Evolutionary conservation across 2,888 invertebrate genomes (phyloP).

Genomic region (Apotomis capreana): DNA sequence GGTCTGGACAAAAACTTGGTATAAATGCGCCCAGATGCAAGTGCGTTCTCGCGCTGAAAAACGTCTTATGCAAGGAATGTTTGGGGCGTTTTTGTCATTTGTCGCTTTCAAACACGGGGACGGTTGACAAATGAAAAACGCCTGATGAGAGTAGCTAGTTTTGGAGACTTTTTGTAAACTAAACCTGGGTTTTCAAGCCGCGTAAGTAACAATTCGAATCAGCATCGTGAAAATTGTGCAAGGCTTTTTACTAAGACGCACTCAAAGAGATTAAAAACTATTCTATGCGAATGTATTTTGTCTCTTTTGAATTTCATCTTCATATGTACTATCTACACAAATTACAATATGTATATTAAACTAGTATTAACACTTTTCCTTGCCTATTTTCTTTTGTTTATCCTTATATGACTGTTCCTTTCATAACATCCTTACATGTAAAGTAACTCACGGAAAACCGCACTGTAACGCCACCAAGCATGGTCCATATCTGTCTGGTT

Average conservation of each 20-base stretch:
- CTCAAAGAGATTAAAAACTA: not conserved
- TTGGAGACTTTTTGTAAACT: slow-evolving; percentile 12
- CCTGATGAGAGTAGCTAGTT: slow-evolving; percentile 33
- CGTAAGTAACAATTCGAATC: not conserved
- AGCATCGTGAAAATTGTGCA: not conserved
- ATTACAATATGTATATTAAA: not conserved
- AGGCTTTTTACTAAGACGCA: not conserved
- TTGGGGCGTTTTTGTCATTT: slow-evolving; percentile 33
- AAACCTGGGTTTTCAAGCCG: slow-evolving; percentile 15
- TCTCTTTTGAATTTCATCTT: not conserved
- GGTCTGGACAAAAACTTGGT: slow-evolving; percentile 40
- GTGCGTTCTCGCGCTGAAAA: slow-evolving; percentile 33
- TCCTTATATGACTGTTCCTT: slow-evolving; percentile 6
- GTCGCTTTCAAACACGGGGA: slow-evolving; percentile 21
- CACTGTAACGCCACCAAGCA: not conserved
- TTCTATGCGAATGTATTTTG: not conserved
- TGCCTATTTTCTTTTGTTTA: slow-evolving; percentile 7
- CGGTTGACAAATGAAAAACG: slow-evolving; percentile 30
- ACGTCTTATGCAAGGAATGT: slow-evolving; percentile 37
- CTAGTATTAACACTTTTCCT: not conserved
- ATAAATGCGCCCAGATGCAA: slow-evolving; percentile 41
- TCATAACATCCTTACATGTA: not conserved
- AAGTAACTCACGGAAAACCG: not conserved
- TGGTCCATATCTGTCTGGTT: not conserved
- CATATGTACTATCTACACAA: not conserved